Evolutionary conservation across 2,797 vertebrate species (phyloP), one percentile per base, ranked within the genome.

Genomic region (Hylomyscus alleni): DNA sequence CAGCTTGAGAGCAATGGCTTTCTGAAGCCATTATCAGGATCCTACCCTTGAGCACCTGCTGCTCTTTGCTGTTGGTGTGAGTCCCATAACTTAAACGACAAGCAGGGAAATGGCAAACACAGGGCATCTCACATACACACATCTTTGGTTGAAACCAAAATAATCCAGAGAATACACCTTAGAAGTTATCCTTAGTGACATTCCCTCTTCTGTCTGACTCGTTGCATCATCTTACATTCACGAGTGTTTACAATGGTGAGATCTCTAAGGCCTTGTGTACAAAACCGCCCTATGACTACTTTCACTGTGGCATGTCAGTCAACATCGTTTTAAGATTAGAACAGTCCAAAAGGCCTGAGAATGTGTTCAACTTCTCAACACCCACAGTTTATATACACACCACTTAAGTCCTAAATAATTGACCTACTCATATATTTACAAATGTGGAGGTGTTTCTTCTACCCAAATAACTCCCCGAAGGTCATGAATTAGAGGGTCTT

Each of bases 31-130:
- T 76, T 91, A 95, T 89, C n/a, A 82, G 85, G 90, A 95, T 75
- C 34, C 47, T 50, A 77, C 84, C 93, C 96, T 92, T 95, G 92
- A 96, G 95, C 96, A 98, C 97, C 97, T 98, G 98, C 97, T 97
- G 97, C 96, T 98, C 58, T 72, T 44, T 22, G 80, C 94, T 93
- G 89, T 88, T 65, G 34, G 0, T 88, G 60, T 88, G 12, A 73
- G 80, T 93, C 91, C 67, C 62, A 58, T 80, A 90, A 54, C 65
- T 56, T 69, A 84, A 95, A 82, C 86, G 91, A 89, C 50, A 47
- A 83, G 24, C 22, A 87, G 44, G 24, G 8, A 88, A 54, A 40
- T 47, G 52, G 82, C 77, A 94, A 89, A 62, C 75, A 73, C 13
- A 76, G 22, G 54, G 44, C 50, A 34, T 83, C 47, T 34, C 22